Base-by-base conservation (phyloP, 2,113 vertebrate species). In the Etia nguti region DNA sequence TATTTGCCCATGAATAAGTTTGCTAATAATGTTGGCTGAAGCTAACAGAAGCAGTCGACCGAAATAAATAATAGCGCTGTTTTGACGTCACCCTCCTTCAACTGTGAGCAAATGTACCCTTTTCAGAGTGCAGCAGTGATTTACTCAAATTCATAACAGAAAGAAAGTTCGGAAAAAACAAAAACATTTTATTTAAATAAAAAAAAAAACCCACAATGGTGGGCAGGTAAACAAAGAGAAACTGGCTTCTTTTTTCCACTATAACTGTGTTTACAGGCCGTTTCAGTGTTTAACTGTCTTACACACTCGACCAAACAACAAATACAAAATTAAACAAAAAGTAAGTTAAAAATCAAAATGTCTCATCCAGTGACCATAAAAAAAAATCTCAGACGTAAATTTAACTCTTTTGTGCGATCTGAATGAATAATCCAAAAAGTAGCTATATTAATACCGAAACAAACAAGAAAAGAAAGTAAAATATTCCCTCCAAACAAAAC, bases 121-220 rank as follows among this genome's bases (percentile, higher is more conserved):
- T 26, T 24, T 57, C 8, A 1, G 26, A 29, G 26, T 9, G 1
- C 56, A 9, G 13, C 13, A 59, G 26, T 3, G 8, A 31, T 59
- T 59, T 59, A 59, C 57, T 59, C 57, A 60, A 60, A 60, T n/a
- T n/a, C n/a, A n/a, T 60, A 60, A 60, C 15, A 60, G 5, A 60
- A 60, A 60, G 57, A 60, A 60, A 60, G 57, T 31, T 31, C 0
- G 31, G 18, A 60, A 59, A 31, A 31, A 18, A 0, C 57, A 60
- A 60, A 60, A 20, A 15, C 57, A 60, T 60, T 60, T 60, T 1
- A 4, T 60, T 60, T 5, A 60, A 34, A 60, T 60, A 10, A 31
- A 60, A 26, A 31, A 60, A 26, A 60, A 29, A 10, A 1, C 8
- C 57, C 26, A 60, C 57, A 34, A 60, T 60, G 0, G 57, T 60